These are phyloP conservation scores for Pollenia labialis DNA, from an alignment of 2,888 invertebrate species.

Conservation along the genomic window DNA sequence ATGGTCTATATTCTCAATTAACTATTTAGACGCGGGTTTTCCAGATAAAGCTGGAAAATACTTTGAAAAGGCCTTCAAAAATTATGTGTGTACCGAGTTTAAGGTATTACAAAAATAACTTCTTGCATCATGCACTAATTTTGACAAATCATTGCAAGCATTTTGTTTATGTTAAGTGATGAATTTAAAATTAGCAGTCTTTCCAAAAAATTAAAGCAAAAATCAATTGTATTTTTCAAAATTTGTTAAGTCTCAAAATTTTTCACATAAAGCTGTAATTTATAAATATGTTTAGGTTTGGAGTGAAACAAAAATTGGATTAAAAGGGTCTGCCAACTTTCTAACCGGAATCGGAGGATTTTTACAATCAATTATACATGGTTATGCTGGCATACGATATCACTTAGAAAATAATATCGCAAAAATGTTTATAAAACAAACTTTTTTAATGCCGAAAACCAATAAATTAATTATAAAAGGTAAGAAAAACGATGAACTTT, in stretches of 20 bases:
- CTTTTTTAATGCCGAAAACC: conserved; percentile 54
- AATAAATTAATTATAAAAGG: conserved; percentile 71
- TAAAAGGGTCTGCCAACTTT: conserved; percentile 86
- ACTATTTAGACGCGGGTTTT: conserved; percentile 85
- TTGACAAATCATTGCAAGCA: no score
- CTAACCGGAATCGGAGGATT: conserved; percentile 87
- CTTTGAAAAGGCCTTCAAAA: conserved; percentile 85
- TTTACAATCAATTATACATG: conserved; percentile 86
- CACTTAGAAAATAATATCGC: conserved; percentile 78
- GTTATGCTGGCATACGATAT: conserved; percentile 86
- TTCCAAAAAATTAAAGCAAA: no score
- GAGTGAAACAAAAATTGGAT: conserved; percentile 86
- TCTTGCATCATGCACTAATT: background rate
- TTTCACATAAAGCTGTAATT: no score
- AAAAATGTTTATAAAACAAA: conserved; percentile 66
- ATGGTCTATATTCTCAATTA: conserved; percentile 87
- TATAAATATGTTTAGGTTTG: conserved; percentile 84
- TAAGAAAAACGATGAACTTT: conserved; percentile 26
- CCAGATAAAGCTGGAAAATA: conserved; percentile 83
- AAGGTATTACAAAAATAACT: conserved; percentile 83
- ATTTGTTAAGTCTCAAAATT: no score
- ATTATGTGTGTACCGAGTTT: conserved; percentile 86
- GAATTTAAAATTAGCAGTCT: no score
- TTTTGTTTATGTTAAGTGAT: no score
- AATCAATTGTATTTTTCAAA: no score